Conservation (phyloP, 2,888 invertebrate genomes). For the Phania funesta region DNA sequence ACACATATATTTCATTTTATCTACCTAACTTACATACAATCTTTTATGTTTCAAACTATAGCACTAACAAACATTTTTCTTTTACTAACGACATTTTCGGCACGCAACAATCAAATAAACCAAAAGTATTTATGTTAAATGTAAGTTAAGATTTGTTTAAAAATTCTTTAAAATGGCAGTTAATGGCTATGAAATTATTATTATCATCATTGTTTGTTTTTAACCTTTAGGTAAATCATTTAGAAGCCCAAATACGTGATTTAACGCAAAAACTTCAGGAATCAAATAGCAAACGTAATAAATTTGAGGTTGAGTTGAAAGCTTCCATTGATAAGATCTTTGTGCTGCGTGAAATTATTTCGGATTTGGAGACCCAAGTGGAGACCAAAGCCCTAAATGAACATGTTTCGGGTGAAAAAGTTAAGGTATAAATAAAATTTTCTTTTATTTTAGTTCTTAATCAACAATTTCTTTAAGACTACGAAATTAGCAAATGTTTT, state of each 20-base stretch:
- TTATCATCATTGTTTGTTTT: not conserved
- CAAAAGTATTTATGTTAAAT: conserved; percentile 61
- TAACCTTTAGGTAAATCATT: conserved; percentile 85
- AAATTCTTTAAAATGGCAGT: conserved; percentile 2
- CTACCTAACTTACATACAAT: no score
- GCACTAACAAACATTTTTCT: conserved; percentile 54
- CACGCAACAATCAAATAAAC: conserved; percentile 59
- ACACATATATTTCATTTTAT: not conserved
- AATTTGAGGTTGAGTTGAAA: conserved; percentile 86
- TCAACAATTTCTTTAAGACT: no score
- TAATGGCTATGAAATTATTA: conserved; percentile 2
- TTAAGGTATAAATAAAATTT: conserved; percentile 71
- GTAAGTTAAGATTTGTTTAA: conserved; percentile 48
- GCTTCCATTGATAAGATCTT: conserved; percentile 88
- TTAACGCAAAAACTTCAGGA: conserved; percentile 84
- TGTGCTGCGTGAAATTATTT: conserved; percentile 88
- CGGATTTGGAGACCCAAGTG: conserved; percentile 88
- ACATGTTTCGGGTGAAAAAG: conserved; percentile 83
- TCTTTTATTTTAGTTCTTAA: not conserved
- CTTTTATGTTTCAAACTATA: conserved; percentile 25
- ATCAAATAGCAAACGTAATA: conserved; percentile 83
- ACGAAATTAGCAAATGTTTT: no score
- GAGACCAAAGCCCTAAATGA: conserved; percentile 85
- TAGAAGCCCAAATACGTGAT: conserved; percentile 88
- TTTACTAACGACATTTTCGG: conserved; percentile 51